Percentiles rank a stretch among this genome's conserved stretches.
phyloP scores from a whole-genome alignment of 2,888 invertebrate species.

The Drosophila falleni region DNA sequence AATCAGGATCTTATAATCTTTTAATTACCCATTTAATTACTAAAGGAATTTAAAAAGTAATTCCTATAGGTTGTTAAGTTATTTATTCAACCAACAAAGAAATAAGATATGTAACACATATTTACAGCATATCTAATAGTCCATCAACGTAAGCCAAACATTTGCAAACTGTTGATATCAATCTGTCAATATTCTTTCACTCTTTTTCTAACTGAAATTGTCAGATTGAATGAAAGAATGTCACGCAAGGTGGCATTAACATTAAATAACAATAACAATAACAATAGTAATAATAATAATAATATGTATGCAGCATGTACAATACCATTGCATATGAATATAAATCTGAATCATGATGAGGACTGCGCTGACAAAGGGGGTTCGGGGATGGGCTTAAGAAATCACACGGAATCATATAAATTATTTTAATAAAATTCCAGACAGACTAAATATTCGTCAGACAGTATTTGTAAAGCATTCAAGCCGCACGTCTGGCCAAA shows the following conservation, averaged over 20 bases:
- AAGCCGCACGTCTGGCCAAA: constrained; percentile 39
- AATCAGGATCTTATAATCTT: too few relatives aligned
- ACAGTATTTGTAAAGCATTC: constrained; percentile 45
- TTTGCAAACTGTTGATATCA: constrained; percentile 19
- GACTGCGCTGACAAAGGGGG: background rate
- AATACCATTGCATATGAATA: constrained; percentile 36
- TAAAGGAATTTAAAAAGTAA: background rate
- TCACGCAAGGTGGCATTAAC: constrained; percentile 65
- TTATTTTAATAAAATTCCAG: constrained; percentile 73
- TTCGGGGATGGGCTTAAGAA: constrained; percentile 19
- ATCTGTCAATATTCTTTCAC: constrained; percentile 32
- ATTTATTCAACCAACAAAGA: too few relatives aligned
- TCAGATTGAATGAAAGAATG: constrained; percentile 66
- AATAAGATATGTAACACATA: background rate
- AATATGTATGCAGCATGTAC: constrained; percentile 30
- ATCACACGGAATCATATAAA: constrained; percentile 51
- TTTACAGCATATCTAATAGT: constrained; percentile 3
- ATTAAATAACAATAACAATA: constrained; percentile 44
- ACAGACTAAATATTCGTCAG: constrained; percentile 57
- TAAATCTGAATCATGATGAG: constrained; percentile 48
- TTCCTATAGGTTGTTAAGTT: too few relatives aligned
- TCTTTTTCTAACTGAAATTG: constrained; percentile 47
- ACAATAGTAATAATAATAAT: constrained; percentile 28
- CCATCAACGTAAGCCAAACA: background rate
- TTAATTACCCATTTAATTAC: background rate